Evolutionary conservation across 1,140 invertebrate species (phyloP).

Genomic region (Nebria ingens): DNA sequence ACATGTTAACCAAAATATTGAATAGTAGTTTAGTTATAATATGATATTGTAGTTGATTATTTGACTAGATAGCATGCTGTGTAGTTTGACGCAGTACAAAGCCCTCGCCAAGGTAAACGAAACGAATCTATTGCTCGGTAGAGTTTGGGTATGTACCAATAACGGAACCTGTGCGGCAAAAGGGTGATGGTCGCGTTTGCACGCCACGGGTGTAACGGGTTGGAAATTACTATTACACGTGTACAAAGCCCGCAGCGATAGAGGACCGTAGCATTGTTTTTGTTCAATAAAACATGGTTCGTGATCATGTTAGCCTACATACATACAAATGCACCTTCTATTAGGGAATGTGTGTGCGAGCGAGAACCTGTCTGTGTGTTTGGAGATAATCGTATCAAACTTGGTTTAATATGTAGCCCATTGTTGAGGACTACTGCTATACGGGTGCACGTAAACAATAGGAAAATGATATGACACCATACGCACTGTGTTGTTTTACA

Average conservation of each 20-base stretch:
- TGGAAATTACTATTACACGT: not conserved
- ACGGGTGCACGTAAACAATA: not conserved
- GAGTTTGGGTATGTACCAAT: no score
- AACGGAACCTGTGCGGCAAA: not conserved
- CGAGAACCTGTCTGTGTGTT: no score
- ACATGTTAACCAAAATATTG: no score
- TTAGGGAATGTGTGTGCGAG: no score
- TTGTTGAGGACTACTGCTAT: not conserved
- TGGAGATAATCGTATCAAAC: not conserved
- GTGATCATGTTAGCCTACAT: not conserved
- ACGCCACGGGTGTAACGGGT: not conserved
- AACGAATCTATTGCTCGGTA: not conserved
- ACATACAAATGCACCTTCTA: no score
- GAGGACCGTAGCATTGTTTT: slow-evolving; percentile 1
- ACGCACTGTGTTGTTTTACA: not conserved
- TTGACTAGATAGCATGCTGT: no score
- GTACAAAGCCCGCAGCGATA: not conserved
- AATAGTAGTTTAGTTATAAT: no score
- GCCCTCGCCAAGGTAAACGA: not conserved
- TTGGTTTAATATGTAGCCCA: not conserved
- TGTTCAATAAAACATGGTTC: not conserved
- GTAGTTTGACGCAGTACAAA: no score
- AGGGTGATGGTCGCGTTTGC: not conserved
- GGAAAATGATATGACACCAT: not conserved
- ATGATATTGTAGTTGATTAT: no score